These are phyloP conservation scores for Trachymyrmex cornetzi DNA, from an alignment of 1,140 invertebrate species.

Conservation along the genomic window DNA sequence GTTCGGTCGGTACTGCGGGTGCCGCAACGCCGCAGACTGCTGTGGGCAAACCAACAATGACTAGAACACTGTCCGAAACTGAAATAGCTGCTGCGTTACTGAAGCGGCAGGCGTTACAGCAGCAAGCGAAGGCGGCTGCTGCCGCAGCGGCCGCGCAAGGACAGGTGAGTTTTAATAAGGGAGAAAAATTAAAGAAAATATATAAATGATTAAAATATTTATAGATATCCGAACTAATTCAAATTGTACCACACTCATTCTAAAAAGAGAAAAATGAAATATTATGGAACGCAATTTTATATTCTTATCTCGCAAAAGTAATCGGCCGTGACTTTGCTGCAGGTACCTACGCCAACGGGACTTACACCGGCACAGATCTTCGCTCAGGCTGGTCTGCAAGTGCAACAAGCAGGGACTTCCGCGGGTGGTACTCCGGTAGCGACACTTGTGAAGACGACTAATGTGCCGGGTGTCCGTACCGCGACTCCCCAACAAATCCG, in stretches of 20 bases:
- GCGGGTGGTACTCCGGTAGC: slow-evolving; percentile 84
- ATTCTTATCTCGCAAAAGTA: not conserved
- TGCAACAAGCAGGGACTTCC: slow-evolving; percentile 86
- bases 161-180: slow-evolving; percentile 71
- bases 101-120: slow-evolving; percentile 89
- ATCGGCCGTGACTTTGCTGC: not conserved
- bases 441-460: slow-evolving; percentile 88
- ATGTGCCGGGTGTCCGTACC: slow-evolving; percentile 86
- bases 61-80: slow-evolving; percentile 88
- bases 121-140: slow-evolving; percentile 85
- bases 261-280: not conserved
- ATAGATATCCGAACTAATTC: not conserved
- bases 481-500: slow-evolving; percentile 89
- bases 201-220: not conserved
- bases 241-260: not conserved
- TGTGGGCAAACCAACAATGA: slow-evolving; percentile 86
- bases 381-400: slow-evolving; percentile 87
- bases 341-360: slow-evolving; percentile 82
- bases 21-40: slow-evolving; percentile 80
- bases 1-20: slow-evolving; percentile 78
- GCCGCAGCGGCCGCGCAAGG: slow-evolving; percentile 81
- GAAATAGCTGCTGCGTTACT: slow-evolving; percentile 91
- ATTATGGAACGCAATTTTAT: not conserved
- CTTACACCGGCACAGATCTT: slow-evolving; percentile 87
- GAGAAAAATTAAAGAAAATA: not conserved